Percentiles rank a stretch among this genome's conserved stretches.
Evolutionary conservation across 2,113 vertebrate species (phyloP).

Genomic region (Stictonetta naevosa): DNA sequence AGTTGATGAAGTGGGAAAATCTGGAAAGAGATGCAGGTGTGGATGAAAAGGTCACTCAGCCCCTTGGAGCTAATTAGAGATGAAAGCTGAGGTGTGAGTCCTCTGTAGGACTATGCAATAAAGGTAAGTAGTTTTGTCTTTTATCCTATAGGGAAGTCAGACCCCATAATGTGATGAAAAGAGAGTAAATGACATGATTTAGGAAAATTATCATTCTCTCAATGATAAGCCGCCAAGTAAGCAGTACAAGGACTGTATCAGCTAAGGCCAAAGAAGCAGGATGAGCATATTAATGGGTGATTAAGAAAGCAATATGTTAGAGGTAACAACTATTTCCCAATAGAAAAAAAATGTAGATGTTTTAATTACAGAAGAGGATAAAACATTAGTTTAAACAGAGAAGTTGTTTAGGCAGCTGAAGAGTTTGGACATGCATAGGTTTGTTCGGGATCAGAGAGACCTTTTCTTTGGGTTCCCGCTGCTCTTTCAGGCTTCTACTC

Average conservation of each 20-base stretch:
- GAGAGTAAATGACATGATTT: not conserved
- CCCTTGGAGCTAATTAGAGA: not conserved
- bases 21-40: not conserved
- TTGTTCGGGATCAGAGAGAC: not conserved
- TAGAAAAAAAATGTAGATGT: not conserved
- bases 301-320: not conserved
- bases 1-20: not conserved
- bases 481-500: not conserved
- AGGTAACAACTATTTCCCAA: not conserved
- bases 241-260: not conserved
- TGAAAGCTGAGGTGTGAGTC: not conserved
- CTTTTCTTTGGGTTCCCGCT: not conserved
- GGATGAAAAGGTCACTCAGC: not conserved
- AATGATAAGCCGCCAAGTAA: not conserved
- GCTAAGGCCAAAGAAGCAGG: not conserved
- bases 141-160: not conserved
- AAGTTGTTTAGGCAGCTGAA: not conserved
- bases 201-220: not conserved
- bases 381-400: not conserved
- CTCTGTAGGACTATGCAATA: not conserved
- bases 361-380: not conserved
- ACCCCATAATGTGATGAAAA: not conserved
- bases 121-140: not conserved
- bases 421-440: not conserved
- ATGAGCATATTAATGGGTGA: not conserved